These are phyloP conservation scores for Cryptus armator DNA, from an alignment of 2,888 invertebrate genomes.

Conservation along the genomic window DNA sequence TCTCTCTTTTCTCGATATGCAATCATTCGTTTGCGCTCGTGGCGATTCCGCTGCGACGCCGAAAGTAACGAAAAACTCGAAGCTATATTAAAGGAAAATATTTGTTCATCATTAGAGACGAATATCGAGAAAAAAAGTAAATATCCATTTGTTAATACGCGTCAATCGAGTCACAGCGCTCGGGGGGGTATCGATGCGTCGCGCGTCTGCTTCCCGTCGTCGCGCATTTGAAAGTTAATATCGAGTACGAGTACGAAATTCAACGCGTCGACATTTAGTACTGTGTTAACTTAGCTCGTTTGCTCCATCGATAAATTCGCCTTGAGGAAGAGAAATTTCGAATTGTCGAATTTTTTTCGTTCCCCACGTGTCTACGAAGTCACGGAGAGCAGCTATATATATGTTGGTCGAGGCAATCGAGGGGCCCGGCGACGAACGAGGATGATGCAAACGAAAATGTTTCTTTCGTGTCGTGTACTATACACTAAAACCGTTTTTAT, in stretches of 20 bases:
- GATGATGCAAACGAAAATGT: too few species aligned
- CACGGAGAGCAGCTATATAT: too few species aligned
- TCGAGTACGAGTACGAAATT: background rate
- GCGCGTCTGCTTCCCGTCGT: slow-evolving; percentile 5
- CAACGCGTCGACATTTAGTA: background rate
- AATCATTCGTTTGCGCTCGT: slow-evolving; percentile 48
- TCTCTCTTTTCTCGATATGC: background rate
- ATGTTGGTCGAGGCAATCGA: background rate
- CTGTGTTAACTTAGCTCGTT: background rate
- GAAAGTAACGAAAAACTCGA: slow-evolving; percentile 31
- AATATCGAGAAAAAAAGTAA: background rate
- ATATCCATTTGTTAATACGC: background rate
- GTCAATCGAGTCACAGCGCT: background rate
- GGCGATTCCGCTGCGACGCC: background rate
- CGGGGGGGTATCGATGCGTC: slow-evolving; percentile 1
- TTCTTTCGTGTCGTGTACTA: too few species aligned
- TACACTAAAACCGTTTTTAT: too few species aligned
- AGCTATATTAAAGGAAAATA: background rate
- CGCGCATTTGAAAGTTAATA: slow-evolving; percentile 36
- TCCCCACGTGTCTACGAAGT: background rate
- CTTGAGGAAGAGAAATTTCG: background rate
- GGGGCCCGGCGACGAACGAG: too few species aligned
- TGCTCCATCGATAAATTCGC: background rate
- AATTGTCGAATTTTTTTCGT: background rate
- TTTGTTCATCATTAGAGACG: background rate